Conservation (phyloP, 2,888 invertebrate species). For the Ormyrus thymus region DNA sequence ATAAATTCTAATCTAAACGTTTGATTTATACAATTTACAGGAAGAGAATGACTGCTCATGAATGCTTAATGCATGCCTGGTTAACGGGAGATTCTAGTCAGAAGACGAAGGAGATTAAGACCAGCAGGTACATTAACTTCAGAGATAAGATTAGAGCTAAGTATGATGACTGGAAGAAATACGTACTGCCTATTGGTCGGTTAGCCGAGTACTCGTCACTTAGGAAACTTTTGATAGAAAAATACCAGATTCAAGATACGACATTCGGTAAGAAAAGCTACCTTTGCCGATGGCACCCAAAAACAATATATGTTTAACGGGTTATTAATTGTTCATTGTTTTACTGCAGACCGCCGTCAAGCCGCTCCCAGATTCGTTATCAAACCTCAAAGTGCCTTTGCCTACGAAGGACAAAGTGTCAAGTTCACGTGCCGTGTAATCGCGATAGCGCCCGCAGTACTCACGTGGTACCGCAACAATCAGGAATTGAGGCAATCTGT, state of each 20-base stretch:
- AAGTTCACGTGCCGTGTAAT: conserved; percentile 98
- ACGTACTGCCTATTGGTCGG: conserved; percentile 94
- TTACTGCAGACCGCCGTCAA: conserved; percentile 89
- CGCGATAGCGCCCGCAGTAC: conserved; percentile 93
- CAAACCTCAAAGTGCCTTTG: conserved; percentile 95
- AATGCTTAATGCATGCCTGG: conserved; percentile 97
- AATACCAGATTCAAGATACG: conserved; percentile 97
- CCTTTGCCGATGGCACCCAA: too few species aligned
- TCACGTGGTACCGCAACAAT: conserved; percentile 97
- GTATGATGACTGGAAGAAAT: conserved; percentile 88
- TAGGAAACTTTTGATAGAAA: conserved; percentile 95
- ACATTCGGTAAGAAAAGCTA: conserved; percentile 84
- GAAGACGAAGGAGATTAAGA: conserved; percentile 87
- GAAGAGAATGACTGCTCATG: conserved; percentile 98
- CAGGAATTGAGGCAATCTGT: conserved; percentile 96
- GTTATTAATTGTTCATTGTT: background rate
- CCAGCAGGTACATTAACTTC: conserved; percentile 89
- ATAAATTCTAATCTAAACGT: background rate
- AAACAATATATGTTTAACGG: too few species aligned
- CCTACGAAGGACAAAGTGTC: conserved; percentile 97
- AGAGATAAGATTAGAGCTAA: conserved; percentile 90
- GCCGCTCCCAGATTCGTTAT: conserved; percentile 99
- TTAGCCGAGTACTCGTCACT: conserved; percentile 98
- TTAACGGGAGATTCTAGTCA: conserved; percentile 89
- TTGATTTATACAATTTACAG: conserved; percentile 73